Percentiles rank a stretch among this genome's conserved stretches.
Evolutionary conservation across 1,140 invertebrate species (phyloP).

Genomic region (Asbolus verrucosus): DNA sequence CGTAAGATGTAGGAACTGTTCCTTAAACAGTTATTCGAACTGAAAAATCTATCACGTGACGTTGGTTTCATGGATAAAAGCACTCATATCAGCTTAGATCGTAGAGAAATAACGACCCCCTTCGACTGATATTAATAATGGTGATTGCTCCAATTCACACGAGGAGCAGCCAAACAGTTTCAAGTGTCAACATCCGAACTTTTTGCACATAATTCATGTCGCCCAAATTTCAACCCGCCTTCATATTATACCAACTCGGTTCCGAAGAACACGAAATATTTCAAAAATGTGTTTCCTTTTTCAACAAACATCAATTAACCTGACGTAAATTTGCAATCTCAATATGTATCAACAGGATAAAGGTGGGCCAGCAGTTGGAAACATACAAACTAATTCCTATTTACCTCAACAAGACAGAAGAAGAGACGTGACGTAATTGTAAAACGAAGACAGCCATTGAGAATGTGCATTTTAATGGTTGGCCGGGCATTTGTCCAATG

Average conservation of each 20-base stretch:
- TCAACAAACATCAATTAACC: too few species aligned
- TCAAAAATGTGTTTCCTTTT: neutral
- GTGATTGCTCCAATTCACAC: neutral
- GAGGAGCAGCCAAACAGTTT: neutral
- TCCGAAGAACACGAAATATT: neutral
- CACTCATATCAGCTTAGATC: neutral
- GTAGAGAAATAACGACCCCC: neutral
- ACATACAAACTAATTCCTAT: too few species aligned
- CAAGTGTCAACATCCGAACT: neutral
- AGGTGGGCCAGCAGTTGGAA: too few species aligned
- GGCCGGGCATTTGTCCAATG: too few species aligned
- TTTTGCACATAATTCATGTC: constrained; percentile 1
- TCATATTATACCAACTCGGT: neutral
- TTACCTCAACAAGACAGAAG: too few species aligned
- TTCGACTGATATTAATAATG: neutral
- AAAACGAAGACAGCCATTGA: too few species aligned
- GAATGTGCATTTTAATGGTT: too few species aligned
- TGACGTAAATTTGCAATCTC: too few species aligned
- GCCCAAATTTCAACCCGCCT: neutral
- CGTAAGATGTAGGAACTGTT: too few species aligned
- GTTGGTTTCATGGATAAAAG: neutral
- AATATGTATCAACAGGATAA: too few species aligned
- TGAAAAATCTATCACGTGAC: neutral
- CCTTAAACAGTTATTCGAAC: too few species aligned
- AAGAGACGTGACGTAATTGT: too few species aligned